Evolutionary conservation across 2,888 invertebrate genomes (phyloP), one percentile per base, ranked within the genome.

Genomic region (Pimpla rufipes): DNA sequence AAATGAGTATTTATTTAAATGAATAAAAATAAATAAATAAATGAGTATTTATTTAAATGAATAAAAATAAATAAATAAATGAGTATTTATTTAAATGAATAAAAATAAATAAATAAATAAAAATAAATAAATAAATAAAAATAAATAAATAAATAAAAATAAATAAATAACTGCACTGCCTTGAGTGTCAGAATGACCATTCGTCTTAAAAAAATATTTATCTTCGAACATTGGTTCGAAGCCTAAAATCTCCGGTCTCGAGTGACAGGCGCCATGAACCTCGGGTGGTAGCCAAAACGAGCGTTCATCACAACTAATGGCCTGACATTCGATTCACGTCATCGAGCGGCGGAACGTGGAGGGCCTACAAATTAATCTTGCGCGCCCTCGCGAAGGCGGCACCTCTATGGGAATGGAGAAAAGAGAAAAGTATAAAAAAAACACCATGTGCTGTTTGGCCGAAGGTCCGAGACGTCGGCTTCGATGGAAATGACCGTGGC

Each of bases 391-490:
- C n/a, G 21, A 62, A 62, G 73, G 55, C 11, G 16, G 21, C 16
- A 16, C 50, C 18, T 2, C 16, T 18, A 68, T 68, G 42, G 8
- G n/a, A 68, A 82, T 11, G 45, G 16, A n/a, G 75, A 4, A 75
- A 66, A 67, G 45, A 40, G 11, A 52, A 18, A 47, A 18, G 40
- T 76, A 57, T 42, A 50, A 50, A 23, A 40, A 50, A n/a, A n/a
- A n/a, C n/a, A 64, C 47, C 37, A 64, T 62, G n/a, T 42, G 18
- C 50, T 23, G 67, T 42, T 23, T 10, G n/a, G 16, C 35, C 40
- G 59, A 74, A 67, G 45, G 35, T 45, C 52, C 11, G 42, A 59
- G 13, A 67, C 59, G n/a, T 74, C 62, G 73, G 37, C 68, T 52
- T 55, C 35, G 13, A 55, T 57, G 21, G 37, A 67, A 66, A 23